phyloP scores from a whole-genome alignment of 2,113 vertebrate species.

The Pollimyrus isidori region DNA sequence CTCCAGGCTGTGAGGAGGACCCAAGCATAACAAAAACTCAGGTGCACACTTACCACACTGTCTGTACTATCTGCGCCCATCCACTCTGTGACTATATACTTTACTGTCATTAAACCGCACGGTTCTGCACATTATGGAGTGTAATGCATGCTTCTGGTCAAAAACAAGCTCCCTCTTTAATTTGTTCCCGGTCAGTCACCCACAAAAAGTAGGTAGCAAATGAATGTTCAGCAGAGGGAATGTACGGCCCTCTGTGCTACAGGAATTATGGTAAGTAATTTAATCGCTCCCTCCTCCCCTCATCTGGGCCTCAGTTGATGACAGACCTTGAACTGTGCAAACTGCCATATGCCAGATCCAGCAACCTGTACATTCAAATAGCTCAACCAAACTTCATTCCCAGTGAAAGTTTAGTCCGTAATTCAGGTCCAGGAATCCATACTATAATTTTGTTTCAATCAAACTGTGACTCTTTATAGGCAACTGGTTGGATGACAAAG shows the following conservation, averaged over 20 bases:
- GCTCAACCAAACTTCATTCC: neutral
- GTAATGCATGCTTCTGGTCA: neutral
- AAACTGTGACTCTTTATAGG: neutral
- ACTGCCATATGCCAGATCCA: constrained; percentile 19
- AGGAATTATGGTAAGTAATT: constrained; percentile 60
- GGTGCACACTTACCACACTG: neutral
- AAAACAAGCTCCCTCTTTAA: neutral
- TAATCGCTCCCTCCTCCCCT: constrained; percentile 41
- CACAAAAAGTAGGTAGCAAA: neutral
- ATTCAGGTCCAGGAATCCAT: neutral
- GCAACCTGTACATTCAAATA: neutral
- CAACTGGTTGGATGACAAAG: neutral
- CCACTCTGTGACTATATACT: neutral
- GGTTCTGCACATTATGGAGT: neutral
- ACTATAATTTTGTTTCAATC: neutral
- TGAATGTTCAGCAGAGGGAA: neutral
- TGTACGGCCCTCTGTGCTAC: constrained; percentile 13
- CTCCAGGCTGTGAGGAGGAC: neutral
- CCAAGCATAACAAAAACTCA: neutral
- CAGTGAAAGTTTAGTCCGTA: neutral
- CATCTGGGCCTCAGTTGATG: constrained; percentile 20
- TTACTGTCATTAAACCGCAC: neutral
- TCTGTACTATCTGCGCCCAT: neutral
- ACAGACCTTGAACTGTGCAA: constrained; percentile 45
- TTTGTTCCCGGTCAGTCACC: neutral